Percentiles rank a stretch among this genome's conserved stretches.
Evolutionary conservation across 2,888 invertebrate genomes (phyloP).

Genomic region (Macrophya annulata): DNA sequence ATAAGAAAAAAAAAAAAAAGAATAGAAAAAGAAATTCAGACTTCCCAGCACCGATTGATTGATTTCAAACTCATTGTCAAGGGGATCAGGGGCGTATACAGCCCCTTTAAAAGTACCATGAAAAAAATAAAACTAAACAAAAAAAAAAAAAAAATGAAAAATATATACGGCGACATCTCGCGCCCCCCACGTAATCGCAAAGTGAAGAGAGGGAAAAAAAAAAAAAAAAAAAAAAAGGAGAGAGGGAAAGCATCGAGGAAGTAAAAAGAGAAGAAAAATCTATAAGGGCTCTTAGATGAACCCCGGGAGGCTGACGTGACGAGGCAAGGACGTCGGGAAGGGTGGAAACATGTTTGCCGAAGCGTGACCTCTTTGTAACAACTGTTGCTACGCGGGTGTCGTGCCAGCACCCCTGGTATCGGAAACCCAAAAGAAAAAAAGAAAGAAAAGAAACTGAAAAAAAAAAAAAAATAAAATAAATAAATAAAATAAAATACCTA

Average conservation of each 20-base stretch:
- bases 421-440: neutral
- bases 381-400: conserved; percentile 54
- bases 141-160: neutral
- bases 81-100: neutral
- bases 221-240: neutral
- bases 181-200: neutral
- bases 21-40: neutral
- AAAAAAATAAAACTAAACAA: neutral
- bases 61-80: neutral
- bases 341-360: conserved; percentile 63
- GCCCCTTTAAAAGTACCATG: neutral
- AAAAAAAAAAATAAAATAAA: neutral
- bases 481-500: neutral
- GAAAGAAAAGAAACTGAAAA: neutral
- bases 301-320: conserved; percentile 49
- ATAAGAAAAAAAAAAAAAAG: neutral
- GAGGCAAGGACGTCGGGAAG: conserved; percentile 57
- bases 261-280: conserved; percentile 3
- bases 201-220: neutral
- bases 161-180: neutral
- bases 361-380: conserved; percentile 55
- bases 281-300: conserved; percentile 50
- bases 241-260: neutral
- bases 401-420: conserved; percentile 13
- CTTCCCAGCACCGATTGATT: neutral